Conservation (phyloP, 92 coral and sea anemone species). For the Hydrozoanthus gracilis region DNA sequence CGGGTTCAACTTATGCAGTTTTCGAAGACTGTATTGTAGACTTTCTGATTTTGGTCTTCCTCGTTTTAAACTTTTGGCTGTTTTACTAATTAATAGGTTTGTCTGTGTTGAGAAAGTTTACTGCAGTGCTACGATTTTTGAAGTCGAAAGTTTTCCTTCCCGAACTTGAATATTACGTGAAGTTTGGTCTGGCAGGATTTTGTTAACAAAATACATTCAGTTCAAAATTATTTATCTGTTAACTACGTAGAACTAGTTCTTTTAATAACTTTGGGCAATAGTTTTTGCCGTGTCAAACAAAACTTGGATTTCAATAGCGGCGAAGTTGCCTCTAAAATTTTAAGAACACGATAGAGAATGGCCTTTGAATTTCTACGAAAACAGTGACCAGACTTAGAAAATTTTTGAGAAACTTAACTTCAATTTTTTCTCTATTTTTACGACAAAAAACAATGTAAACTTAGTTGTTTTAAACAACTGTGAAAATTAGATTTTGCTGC, state of each 20-base stretch:
- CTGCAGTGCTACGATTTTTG: conserved; percentile 9
- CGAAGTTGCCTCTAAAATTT: conserved; percentile 7
- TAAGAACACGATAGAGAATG: conserved; percentile 7
- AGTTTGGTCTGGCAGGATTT: conserved; percentile 9
- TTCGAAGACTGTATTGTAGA: conserved; percentile 7
- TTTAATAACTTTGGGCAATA: conserved; percentile 6
- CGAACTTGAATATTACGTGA: conserved; percentile 7
- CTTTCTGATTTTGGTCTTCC: conserved; percentile 8
- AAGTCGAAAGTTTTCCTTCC: conserved; percentile 8
- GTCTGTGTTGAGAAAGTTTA: conserved; percentile 7
- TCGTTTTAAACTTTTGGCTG: conserved; percentile 2
- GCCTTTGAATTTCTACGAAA: conserved; percentile 7
- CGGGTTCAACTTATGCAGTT: conserved; percentile 5
- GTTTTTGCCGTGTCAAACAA: conserved; percentile 8
- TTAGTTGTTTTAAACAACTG: conserved; percentile 6
- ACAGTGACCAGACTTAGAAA: conserved; percentile 8
- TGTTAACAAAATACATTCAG: not conserved
- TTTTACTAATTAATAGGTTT: not conserved
- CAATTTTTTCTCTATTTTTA: conserved; percentile 4
- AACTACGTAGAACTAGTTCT: conserved; percentile 7
- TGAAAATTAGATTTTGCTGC: conserved; percentile 6
- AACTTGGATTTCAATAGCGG: conserved; percentile 8
- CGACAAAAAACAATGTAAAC: conserved; percentile 6
- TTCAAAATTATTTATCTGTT: conserved; percentile 4
- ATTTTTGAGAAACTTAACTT: conserved; percentile 5